phyloP scores from a whole-genome alignment of 2,113 vertebrate genomes.

The Halichoeres trimaculatus region DNA sequence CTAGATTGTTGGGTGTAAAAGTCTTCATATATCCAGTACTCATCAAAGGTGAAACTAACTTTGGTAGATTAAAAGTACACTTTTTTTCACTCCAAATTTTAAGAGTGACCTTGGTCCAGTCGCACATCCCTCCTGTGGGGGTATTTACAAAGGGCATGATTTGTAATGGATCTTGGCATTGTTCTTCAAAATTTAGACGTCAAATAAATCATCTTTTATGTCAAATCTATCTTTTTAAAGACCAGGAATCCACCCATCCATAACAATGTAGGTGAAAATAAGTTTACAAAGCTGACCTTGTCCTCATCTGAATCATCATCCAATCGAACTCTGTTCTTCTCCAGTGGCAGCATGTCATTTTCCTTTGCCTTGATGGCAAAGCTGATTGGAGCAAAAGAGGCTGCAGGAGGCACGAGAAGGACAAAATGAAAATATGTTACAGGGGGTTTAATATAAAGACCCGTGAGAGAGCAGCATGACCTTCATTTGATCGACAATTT shows the following conservation, averaged over 20 bases:
- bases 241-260: background rate
- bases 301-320: constrained; percentile 96
- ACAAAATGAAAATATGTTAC: background rate
- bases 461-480: background rate
- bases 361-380: constrained; percentile 98
- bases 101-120: background rate
- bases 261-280: background rate
- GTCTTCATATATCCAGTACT: background rate
- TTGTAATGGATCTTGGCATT: too few species aligned
- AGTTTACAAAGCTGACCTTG: constrained; percentile 65
- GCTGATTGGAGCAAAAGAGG: constrained; percentile 95
- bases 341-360: constrained; percentile 94
- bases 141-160: too few species aligned
- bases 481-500: background rate
- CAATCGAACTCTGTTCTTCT: constrained; percentile 95
- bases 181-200: too few species aligned
- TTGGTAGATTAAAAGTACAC: too few species aligned
- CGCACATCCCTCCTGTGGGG: too few species aligned
- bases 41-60: background rate
- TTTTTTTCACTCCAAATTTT: background rate
- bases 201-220: too few species aligned
- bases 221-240: background rate
- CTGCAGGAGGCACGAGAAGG: constrained; percentile 77
- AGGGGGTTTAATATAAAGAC: background rate
- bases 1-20: background rate